Conservation (phyloP, 2,888 invertebrate species). For the Nomada fabriciana region DNA sequence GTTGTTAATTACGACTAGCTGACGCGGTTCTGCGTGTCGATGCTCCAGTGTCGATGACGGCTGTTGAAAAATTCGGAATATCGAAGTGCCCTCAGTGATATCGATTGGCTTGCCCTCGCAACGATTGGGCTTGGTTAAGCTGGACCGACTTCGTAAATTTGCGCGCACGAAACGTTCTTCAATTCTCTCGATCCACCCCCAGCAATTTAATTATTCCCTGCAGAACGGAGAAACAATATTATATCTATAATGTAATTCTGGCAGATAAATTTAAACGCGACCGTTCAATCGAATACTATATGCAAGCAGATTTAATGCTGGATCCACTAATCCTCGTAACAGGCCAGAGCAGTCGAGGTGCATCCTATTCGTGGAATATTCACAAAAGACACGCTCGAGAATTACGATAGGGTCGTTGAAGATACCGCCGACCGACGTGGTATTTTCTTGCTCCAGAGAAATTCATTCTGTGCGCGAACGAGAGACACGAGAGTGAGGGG, state of each 20-base stretch:
- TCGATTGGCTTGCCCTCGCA: constrained; percentile 2
- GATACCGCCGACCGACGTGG: background rate
- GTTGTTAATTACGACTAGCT: constrained; percentile 17
- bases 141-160: background rate
- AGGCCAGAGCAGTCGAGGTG: background rate
- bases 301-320: too few relatives aligned
- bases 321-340: background rate
- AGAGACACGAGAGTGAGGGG: background rate
- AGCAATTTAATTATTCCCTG: too few relatives aligned
- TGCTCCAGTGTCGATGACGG: constrained; percentile 8
- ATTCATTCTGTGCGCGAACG: constrained; percentile 18
- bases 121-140: background rate
- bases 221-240: too few relatives aligned
- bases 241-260: too few relatives aligned
- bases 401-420: constrained; percentile 8
- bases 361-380: background rate
- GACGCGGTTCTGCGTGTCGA: constrained; percentile 12
- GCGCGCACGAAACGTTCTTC: too few relatives aligned
- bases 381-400: constrained; percentile 12
- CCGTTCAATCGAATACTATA: too few relatives aligned
- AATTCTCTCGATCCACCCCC: too few relatives aligned
- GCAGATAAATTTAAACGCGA: too few relatives aligned
- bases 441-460: constrained; percentile 11
- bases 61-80: constrained; percentile 24
- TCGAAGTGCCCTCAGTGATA: constrained; percentile 17